Evolutionary conservation across 2,113 vertebrate species (phyloP).

Genomic region (Piprites chloris): DNA sequence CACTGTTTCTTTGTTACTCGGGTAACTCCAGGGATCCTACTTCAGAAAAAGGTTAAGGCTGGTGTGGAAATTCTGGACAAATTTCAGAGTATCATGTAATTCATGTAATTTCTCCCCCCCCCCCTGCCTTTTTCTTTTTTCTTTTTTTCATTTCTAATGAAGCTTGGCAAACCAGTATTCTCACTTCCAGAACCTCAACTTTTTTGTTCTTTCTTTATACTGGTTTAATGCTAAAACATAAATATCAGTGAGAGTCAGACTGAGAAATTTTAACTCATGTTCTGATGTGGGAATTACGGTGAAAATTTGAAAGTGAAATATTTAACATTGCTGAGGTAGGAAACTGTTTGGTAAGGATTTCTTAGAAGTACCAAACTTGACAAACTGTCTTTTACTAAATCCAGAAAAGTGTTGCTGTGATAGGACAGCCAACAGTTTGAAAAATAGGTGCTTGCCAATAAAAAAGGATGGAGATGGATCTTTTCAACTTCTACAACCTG

Average conservation of each 20-base stretch:
- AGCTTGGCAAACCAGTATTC: neutral
- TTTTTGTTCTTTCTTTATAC: neutral
- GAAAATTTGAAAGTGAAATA: neutral
- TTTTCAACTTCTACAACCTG: neutral
- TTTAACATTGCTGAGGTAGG: neutral
- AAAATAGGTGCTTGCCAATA: neutral
- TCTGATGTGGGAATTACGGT: neutral
- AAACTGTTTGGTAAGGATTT: neutral
- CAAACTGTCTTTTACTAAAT: neutral
- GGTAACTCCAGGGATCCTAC: neutral
- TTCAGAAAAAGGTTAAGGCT: neutral
- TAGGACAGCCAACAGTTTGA: neutral
- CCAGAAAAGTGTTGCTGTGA: neutral
- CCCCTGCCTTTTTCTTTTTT: too few species aligned
- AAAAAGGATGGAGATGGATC: neutral
- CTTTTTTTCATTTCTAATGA: too few species aligned
- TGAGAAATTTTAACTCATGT: neutral
- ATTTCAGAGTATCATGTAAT: neutral
- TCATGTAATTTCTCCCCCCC: rapidly evolving
- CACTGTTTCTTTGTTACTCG: neutral
- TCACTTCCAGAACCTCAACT: neutral
- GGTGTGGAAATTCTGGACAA: neutral
- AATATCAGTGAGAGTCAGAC: neutral
- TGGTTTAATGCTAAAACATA: neutral
- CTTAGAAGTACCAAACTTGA: neutral